These are phyloP conservation scores for Ochlodes sylvanus DNA, from an alignment of 2,888 invertebrate species.

Conservation along the genomic window DNA sequence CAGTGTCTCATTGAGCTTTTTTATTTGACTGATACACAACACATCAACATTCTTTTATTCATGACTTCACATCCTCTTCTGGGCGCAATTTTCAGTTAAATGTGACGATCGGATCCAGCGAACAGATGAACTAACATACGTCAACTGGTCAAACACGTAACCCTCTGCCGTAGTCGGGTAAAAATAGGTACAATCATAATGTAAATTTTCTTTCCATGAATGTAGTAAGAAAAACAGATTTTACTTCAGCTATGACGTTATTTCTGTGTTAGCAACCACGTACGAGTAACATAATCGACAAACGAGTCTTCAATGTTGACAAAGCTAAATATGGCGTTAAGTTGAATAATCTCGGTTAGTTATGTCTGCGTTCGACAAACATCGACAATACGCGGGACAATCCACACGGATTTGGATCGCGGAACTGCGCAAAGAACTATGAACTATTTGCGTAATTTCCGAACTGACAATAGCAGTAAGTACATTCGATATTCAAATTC, in stretches of 20 bases:
- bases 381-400: slow-evolving; percentile 57
- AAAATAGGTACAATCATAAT: no score
- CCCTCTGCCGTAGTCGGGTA: no score
- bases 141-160: no score
- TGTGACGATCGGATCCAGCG: no score
- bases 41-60: no score
- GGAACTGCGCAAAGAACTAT: slow-evolving; percentile 53
- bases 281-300: slow-evolving; percentile 1
- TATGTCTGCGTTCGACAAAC: slow-evolving; percentile 50
- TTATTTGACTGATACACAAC: no score
- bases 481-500: slow-evolving; percentile 2
- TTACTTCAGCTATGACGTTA: neutral
- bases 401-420: slow-evolving; percentile 56
- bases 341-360: slow-evolving; percentile 42
- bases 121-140: no score
- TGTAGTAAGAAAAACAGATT: neutral
- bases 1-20: no score
- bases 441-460: slow-evolving; percentile 56
- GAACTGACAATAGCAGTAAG: slow-evolving; percentile 34
- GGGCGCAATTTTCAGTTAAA: no score
- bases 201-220: no score
- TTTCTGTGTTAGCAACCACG: neutral
- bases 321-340: slow-evolving; percentile 51
- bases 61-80: no score
- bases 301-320: slow-evolving; percentile 39